These are phyloP conservation scores for Macrocentrus cingulum DNA, from an alignment of 1,140 invertebrate species.

Conservation along the genomic window DNA sequence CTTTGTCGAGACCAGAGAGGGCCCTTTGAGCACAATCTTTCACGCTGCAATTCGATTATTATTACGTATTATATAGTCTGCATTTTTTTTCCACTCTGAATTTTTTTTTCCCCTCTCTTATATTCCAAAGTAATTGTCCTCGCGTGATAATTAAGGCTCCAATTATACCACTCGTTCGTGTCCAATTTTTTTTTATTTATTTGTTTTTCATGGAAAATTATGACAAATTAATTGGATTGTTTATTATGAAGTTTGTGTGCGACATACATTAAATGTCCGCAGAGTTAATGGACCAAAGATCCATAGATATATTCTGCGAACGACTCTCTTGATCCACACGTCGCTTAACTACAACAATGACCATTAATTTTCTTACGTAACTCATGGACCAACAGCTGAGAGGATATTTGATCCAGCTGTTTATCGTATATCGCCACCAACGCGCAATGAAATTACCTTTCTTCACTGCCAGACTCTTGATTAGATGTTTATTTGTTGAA, in stretches of 20 bases:
- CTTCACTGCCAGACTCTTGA: too few relatives aligned
- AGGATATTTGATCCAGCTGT: background rate
- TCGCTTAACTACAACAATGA: background rate
- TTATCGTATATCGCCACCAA: background rate
- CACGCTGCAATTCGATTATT: background rate
- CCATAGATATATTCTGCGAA: background rate
- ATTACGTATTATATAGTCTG: background rate
- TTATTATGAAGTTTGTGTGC: too few relatives aligned
- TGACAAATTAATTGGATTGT: too few relatives aligned
- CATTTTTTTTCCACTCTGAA: background rate
- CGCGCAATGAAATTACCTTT: background rate
- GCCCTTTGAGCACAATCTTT: background rate
- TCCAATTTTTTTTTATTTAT: too few relatives aligned
- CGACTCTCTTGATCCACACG: background rate
- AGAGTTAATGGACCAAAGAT: background rate
- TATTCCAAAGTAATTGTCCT: background rate
- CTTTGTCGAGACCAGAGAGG: background rate
- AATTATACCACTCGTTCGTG: too few relatives aligned
- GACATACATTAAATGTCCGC: too few relatives aligned
- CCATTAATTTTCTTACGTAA: constrained; percentile 2
- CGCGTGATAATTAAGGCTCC: too few relatives aligned
- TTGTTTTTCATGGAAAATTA: too few relatives aligned
- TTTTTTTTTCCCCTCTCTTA: background rate
- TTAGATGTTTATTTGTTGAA: too few relatives aligned
- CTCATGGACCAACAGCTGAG: too few relatives aligned